phyloP scores from a whole-genome alignment of 2,113 vertebrate genomes.

The Dendrocopos noguchii region DNA sequence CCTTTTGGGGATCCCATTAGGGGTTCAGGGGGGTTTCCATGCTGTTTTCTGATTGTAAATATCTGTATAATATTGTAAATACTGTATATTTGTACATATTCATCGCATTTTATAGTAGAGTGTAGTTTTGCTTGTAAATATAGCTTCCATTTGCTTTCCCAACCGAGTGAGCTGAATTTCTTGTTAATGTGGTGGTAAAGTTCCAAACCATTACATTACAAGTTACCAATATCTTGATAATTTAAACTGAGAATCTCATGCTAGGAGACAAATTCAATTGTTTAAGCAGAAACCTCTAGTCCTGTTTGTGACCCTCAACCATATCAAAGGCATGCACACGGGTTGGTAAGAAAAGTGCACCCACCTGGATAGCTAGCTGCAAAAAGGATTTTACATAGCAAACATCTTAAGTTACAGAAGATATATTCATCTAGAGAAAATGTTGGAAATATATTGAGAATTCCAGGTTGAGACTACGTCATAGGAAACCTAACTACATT shows the following conservation, averaged over 20 bases:
- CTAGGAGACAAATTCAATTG: not conserved
- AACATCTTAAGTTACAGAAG: not conserved
- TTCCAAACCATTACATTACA: too few relatives aligned
- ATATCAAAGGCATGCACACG: not conserved
- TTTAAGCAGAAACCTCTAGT: not conserved
- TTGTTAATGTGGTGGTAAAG: too few relatives aligned
- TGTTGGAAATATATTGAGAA: not conserved
- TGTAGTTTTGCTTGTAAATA: too few relatives aligned
- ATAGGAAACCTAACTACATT: not conserved
- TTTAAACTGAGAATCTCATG: not conserved
- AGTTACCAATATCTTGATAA: not conserved
- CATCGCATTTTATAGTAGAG: too few relatives aligned
- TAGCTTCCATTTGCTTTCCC: too few relatives aligned
- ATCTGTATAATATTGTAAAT: too few relatives aligned
- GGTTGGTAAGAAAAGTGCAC: not conserved
- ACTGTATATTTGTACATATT: too few relatives aligned
- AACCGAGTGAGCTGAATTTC: too few relatives aligned
- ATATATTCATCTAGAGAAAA: not conserved
- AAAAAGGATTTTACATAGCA: not conserved
- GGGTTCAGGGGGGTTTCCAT: too few relatives aligned
- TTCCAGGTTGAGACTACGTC: not conserved
- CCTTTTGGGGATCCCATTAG: too few relatives aligned
- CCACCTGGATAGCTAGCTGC: not conserved
- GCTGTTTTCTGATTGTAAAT: too few relatives aligned
- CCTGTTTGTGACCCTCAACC: not conserved